Conservation (phyloP, 2,113 vertebrate genomes). For the Sinosuthora webbiana region DNA sequence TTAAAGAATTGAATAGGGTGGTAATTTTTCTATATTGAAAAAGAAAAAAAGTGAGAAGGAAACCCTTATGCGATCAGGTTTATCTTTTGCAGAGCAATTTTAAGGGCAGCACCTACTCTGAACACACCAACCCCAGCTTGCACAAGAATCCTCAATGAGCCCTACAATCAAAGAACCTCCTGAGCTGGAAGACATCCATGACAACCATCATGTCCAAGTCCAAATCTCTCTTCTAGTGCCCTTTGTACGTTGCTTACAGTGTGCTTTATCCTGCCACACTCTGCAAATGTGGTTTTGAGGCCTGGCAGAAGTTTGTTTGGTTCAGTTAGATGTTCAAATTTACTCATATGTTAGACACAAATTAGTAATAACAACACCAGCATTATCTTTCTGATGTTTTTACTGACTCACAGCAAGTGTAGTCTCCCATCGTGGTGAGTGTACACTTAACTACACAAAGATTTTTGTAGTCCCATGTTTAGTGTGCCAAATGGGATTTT, state of each 20-base stretch:
- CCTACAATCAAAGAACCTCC: neutral
- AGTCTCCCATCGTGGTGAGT: neutral
- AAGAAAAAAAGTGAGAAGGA: neutral
- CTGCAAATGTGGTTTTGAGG: neutral
- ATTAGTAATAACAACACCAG: neutral
- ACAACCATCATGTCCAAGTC: neutral
- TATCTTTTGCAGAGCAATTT: neutral
- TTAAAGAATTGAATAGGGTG: neutral
- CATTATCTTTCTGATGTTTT: neutral
- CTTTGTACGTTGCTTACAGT: fast-evolving
- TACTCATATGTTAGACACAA: neutral
- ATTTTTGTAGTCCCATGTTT: neutral
- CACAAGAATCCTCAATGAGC: fast-evolving
- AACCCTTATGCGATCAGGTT: neutral
- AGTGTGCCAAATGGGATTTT: neutral
- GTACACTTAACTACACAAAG: neutral
- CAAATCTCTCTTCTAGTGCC: neutral
- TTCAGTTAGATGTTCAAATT: neutral
- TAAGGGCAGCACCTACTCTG: neutral
- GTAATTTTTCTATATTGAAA: neutral
- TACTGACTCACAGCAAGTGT: neutral
- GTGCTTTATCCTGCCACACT: neutral
- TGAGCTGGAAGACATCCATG: fast-evolving
- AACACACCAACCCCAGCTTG: neutral
- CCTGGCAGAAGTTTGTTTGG: neutral